Conservation (phyloP, 2,888 invertebrate species). For the Rotaria magnacalcarata region DNA sequence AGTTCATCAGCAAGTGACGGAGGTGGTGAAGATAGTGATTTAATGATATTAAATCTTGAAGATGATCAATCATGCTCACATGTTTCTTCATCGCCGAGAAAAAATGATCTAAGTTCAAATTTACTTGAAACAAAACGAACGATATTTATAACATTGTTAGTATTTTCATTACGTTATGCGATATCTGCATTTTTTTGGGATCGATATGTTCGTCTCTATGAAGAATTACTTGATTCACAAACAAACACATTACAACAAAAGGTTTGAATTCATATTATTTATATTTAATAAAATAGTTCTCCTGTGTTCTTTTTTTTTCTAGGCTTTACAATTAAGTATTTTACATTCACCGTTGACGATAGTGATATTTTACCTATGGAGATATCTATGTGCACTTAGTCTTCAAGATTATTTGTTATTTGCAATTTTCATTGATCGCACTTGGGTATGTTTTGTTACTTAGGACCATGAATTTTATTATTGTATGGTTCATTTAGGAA, state of each 20-base stretch:
- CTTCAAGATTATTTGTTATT: constrained; percentile 42
- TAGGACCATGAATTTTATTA: background rate
- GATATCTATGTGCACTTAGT: constrained; percentile 41
- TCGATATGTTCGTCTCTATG: constrained; percentile 36
- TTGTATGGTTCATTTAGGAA: background rate
- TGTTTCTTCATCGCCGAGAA: background rate
- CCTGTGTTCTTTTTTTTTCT: background rate
- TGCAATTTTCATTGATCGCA: constrained; percentile 40
- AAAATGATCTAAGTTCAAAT: background rate
- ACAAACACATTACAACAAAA: background rate
- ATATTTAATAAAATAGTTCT: background rate
- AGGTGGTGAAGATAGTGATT: background rate
- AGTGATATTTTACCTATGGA: constrained; percentile 40
- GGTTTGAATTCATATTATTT: background rate
- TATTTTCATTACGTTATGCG: constrained; percentile 34
- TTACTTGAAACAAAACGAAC: constrained; percentile 1
- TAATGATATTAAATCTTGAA: background rate
- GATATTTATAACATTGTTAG: constrained; percentile 29
- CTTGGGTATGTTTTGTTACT: constrained; percentile 27
- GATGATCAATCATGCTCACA: background rate
- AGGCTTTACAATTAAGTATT: constrained; percentile 40
- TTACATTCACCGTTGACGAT: constrained; percentile 40
- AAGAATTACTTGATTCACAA: constrained; percentile 38
- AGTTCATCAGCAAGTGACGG: constrained; percentile 31
- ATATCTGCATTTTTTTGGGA: constrained; percentile 44